Evolutionary conservation across 2,797 vertebrate species (phyloP), one percentile per base, ranked within the genome.

Genomic region (Cryptoprocta ferox): DNA sequence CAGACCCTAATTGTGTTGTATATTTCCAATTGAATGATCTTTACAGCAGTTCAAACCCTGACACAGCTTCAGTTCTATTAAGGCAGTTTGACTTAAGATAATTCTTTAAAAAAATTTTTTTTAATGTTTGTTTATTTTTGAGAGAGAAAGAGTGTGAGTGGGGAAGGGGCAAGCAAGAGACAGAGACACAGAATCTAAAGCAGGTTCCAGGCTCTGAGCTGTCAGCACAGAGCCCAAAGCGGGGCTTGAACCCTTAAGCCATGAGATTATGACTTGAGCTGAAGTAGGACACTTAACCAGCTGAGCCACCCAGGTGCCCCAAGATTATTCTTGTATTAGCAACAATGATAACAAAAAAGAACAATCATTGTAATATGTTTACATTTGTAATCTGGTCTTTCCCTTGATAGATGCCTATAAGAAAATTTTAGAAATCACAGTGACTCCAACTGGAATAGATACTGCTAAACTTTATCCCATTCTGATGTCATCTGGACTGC

Each of bases 381-480:
- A 61, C 42, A 39, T 86, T 97, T 97, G 73, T 97, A 86, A 84
- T 81, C 28, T 94, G 59, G 18, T 79, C 78, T 98, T 95, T 85
- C 89, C 97, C 96, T 59, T 96, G 32, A 97, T 97, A 99, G 99
- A 99, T 90, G 98, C 99, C 97, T 99, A 99, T 97, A 99, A 99
- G 98, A 99, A 99, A 98, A 99, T 99, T 97, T 98, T 99, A 76
- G 99, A 99, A 97, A 99, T 99, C 96, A 99, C 99, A 93, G 97
- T 99, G 99, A 99, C 99, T 83, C 99, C 99, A 24, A 97, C 99
- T 93, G 99, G 99, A 92, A 99, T 99, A 79, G 99, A 99, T 98
- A 99, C 99, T 61, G 99, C 99, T 97, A 99, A 99, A 97, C 99
- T 99, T 84, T 99, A 99, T 98, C 99, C 99, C 70, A 99, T 99